A percentile compares a stretch with the other conserved stretches of the same genome.
These are phyloP conservation scores for Grammomys surdaster DNA, from an alignment of 2,113 vertebrate species.

Conservation along the genomic window DNA sequence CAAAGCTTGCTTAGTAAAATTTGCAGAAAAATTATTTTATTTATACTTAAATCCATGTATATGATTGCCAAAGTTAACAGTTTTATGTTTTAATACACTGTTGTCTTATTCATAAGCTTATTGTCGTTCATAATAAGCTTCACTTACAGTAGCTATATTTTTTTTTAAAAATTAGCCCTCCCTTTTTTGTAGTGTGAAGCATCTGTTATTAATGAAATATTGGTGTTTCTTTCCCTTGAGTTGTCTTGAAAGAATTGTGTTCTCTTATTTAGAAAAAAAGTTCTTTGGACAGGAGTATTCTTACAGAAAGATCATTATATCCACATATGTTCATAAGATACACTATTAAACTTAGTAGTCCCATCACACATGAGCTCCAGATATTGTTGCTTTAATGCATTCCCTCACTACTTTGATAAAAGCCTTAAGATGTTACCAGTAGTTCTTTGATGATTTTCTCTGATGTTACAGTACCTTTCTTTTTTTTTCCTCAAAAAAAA, in stretches of 20 bases:
- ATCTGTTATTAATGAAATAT: constrained; percentile 79
- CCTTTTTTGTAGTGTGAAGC: constrained; percentile 44
- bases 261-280: constrained; percentile 60
- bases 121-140: constrained; percentile 53
- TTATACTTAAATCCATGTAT: constrained; percentile 46
- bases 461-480: constrained; percentile 87
- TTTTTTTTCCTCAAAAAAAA: constrained; percentile 85
- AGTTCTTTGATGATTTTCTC: constrained; percentile 89
- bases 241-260: constrained; percentile 77
- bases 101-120: constrained; percentile 41
- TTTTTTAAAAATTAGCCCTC: constrained; percentile 68
- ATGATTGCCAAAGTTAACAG: constrained; percentile 24
- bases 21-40: not conserved
- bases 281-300: constrained; percentile 72
- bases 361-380: constrained; percentile 82
- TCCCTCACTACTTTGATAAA: constrained; percentile 90
- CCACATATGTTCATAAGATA: constrained; percentile 82
- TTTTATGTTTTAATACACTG: not conserved
- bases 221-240: constrained; percentile 61
- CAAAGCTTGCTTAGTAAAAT: not conserved
- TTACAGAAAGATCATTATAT: constrained; percentile 79
- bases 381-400: constrained; percentile 90
- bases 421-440: constrained; percentile 88
- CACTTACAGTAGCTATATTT: constrained; percentile 32
- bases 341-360: constrained; percentile 83